phyloP scores from a whole-genome alignment of 2,797 vertebrate genomes.

The Sebastes hubbsi region DNA sequence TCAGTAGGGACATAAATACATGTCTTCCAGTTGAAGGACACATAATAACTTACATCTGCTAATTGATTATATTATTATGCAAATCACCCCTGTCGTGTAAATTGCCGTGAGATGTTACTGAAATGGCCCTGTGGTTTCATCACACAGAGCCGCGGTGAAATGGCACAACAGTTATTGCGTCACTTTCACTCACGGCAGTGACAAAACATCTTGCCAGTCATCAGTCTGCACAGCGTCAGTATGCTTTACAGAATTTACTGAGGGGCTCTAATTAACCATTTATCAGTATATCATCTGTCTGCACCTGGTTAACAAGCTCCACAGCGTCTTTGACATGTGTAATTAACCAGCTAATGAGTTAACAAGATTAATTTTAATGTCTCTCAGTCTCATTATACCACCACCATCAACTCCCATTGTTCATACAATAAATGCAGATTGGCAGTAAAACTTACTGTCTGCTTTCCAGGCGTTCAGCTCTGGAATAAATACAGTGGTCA shows the following conservation, averaged over 20 bases:
- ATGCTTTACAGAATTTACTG: slow-evolving; percentile 27
- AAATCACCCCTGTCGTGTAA: background rate
- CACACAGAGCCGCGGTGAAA: slow-evolving; percentile 11
- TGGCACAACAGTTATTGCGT: slow-evolving; percentile 18
- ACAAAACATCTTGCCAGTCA: slow-evolving; percentile 23
- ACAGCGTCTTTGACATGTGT: slow-evolving; percentile 45
- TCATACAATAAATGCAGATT: slow-evolving; percentile 20
- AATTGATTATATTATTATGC: background rate
- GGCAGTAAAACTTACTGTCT: slow-evolving; percentile 1
- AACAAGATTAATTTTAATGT: slow-evolving; percentile 53
- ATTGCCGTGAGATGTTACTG: slow-evolving; percentile 3
- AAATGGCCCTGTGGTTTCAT: slow-evolving; percentile 37
- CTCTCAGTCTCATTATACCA: slow-evolving; percentile 23
- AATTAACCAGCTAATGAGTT: slow-evolving; percentile 68
- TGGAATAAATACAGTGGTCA: background rate
- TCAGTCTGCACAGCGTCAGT: slow-evolving; percentile 15
- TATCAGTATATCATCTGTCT: slow-evolving; percentile 56
- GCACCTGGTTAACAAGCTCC: slow-evolving; percentile 62
- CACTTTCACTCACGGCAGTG: slow-evolving; percentile 7
- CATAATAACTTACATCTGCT: background rate
- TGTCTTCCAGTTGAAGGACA: background rate
- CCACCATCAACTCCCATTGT: slow-evolving; percentile 27
- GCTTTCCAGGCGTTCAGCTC: background rate
- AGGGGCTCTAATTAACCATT: slow-evolving; percentile 53
- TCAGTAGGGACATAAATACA: background rate